Evolutionary conservation across 1,140 invertebrate species (phyloP).

Genomic region (Drosophila neocordata): DNA sequence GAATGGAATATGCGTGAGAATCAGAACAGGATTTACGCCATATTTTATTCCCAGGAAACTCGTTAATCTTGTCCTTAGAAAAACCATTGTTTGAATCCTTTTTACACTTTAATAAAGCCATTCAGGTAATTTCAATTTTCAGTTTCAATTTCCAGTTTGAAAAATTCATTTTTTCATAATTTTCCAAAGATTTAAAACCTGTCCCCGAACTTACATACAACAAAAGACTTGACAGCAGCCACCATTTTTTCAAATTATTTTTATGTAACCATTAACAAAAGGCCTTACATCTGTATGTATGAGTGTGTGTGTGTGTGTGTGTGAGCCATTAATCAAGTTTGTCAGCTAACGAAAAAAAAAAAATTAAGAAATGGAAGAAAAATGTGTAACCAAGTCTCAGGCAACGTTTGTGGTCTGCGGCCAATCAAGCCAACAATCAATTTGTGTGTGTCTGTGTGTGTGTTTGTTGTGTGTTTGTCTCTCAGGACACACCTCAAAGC

Average conservation of each 20-base stretch:
- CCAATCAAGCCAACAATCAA: constrained; percentile 42
- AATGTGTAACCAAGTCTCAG: constrained; percentile 40
- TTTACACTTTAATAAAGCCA: constrained; percentile 59
- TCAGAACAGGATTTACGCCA: constrained; percentile 5
- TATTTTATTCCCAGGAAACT: constrained; percentile 29
- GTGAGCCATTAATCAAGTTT: constrained; percentile 67
- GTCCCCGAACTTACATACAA: constrained; percentile 3
- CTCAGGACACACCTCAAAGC: constrained; percentile 62
- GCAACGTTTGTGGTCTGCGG: constrained; percentile 62
- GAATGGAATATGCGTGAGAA: constrained; percentile 2
- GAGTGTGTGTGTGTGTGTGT: constrained; percentile 27
- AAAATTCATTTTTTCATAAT: constrained; percentile 19
- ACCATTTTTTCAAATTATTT: constrained; percentile 48
- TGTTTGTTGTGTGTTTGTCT: constrained; percentile 28
- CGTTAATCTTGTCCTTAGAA: constrained; percentile 38
- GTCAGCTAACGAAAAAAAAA: constrained; percentile 46
- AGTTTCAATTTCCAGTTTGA: constrained; percentile 4
- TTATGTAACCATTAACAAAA: constrained; percentile 60
- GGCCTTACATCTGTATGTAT: constrained; percentile 11
- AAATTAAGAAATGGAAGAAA: constrained; percentile 42
- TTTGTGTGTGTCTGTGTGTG: constrained; percentile 1
- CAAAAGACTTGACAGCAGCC: constrained; percentile 47
- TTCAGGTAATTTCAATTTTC: constrained; percentile 46
- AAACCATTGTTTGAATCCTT: constrained; percentile 40
- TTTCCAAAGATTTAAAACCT: constrained; percentile 40